Percentiles rank a stretch among this genome's conserved stretches.
These are phyloP conservation scores for Tethya wilhelma DNA, from an alignment of 37 sponge, comb jelly and placozoan genomes.

Conservation along the genomic window DNA sequence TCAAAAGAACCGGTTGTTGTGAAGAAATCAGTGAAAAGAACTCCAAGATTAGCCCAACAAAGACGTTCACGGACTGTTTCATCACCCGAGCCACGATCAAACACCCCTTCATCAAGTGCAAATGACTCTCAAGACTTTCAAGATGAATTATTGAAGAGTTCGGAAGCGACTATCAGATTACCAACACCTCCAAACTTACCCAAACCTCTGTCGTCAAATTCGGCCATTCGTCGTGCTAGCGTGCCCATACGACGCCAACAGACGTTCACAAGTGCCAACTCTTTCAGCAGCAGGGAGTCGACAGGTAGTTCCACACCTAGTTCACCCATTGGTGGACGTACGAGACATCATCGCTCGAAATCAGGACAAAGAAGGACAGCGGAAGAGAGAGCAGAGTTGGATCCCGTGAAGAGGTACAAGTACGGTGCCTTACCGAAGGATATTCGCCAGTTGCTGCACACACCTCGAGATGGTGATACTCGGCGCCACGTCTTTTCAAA, in stretches of 20 bases:
- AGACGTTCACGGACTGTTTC: too few species aligned
- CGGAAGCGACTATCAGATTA: too few species aligned
- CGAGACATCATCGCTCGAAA: too few species aligned
- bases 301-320: background rate
- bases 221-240: conserved; percentile 11
- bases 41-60: too few species aligned
- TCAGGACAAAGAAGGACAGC: too few species aligned
- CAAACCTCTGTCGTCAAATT: background rate
- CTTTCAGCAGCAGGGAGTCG: background rate
- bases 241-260: background rate
- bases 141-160: too few species aligned
- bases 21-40: too few species aligned
- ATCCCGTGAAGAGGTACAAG: conserved; percentile 7
- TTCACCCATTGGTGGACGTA: background rate
- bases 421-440: background rate
- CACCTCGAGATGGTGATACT: background rate
- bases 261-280: background rate
- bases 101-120: too few species aligned
- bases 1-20: too few species aligned
- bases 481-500: background rate
- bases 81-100: too few species aligned
- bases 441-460: background rate
- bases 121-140: too few species aligned
- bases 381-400: background rate
- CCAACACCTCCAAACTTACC: background rate